Evolutionary conservation across 2,888 invertebrate species (phyloP), one percentile per base, ranked within the genome.

Genomic region (Petrophora chlorosata): DNA sequence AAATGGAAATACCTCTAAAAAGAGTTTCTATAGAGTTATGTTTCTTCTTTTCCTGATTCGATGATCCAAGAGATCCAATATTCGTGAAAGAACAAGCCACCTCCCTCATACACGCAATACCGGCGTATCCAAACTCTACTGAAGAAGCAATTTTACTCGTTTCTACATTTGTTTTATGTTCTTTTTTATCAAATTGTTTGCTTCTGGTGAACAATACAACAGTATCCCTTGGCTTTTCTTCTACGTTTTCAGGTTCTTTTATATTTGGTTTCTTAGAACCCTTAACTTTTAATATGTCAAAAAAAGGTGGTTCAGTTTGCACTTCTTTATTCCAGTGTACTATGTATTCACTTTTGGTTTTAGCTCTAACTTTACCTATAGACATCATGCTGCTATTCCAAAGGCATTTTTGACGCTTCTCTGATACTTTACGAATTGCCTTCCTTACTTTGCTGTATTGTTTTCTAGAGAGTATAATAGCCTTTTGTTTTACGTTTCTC

Each of bases 371-470:
- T 28, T 74, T 65, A 3, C 77, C 76, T 0, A 80, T 42, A 3
- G 73, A 79, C 19, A 80, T 48, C 2, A 70, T 44, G 53, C 70
- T 72, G n/a, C 33, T 56, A 39, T 63, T 61, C 36, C 48, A 54
- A 12, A 51, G 47, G 32, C 48, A 36, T 43, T 61, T 35, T 39
- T 48, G 15, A 8, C 19, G 13, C 28, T 42, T 65, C 17, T 34
- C 40, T 33, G 65, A 56, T 0, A 63, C 70, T 47, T 58, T 72
- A 49, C 76, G 73, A 36, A 85, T 78, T 1, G 72, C 75, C 61
- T 59, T 77, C 53, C 77, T 86, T 2, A 88, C 71, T 71, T 78
- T 85, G 1, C 72, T 61, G 30, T 85, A 86, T 63, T 88, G 88
- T 56, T 75, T 76, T 14, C 71, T 66, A 1, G 85, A 70, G 9